These are phyloP conservation scores for Macrosteles quadrilineatus DNA, from an alignment of 1,140 invertebrate genomes.

Conservation along the genomic window DNA sequence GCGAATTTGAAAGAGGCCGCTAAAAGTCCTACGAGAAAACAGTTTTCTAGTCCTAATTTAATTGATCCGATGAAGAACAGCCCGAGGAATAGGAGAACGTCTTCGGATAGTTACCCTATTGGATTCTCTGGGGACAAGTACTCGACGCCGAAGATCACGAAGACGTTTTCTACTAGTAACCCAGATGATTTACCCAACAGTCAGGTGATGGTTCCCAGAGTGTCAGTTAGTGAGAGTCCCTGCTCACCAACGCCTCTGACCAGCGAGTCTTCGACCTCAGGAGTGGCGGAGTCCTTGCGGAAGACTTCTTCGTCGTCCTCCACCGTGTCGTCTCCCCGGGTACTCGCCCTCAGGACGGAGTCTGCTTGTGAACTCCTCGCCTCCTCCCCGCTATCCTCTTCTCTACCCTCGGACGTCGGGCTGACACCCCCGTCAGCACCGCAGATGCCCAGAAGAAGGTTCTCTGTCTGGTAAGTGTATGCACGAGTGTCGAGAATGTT, in stretches of 20 bases:
- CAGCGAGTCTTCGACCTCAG: neutral
- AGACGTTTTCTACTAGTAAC: slow-evolving; percentile 33
- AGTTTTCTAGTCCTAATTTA: slow-evolving; percentile 34
- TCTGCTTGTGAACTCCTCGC: slow-evolving; percentile 43
- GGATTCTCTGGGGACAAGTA: slow-evolving; percentile 16
- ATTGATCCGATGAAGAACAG: slow-evolving; percentile 22
- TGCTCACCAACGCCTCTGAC: slow-evolving; percentile 14
- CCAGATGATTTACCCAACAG: slow-evolving; percentile 30
- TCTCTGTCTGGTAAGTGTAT: slow-evolving; percentile 59
- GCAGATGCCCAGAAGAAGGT: slow-evolving; percentile 47
- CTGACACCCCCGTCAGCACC: slow-evolving; percentile 47
- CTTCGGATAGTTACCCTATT: slow-evolving; percentile 24
- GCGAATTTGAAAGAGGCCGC: slow-evolving; percentile 17
- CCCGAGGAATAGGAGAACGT: slow-evolving; percentile 15
- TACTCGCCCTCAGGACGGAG: slow-evolving; percentile 40
- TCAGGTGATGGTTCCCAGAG: neutral
- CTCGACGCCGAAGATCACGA: slow-evolving; percentile 29
- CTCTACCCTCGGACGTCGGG: slow-evolving; percentile 46
- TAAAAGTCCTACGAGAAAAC: slow-evolving; percentile 33
- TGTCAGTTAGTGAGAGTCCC: slow-evolving; percentile 9
- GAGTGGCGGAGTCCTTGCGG: slow-evolving; percentile 1
- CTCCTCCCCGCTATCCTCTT: slow-evolving; percentile 41
- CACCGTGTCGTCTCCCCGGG: slow-evolving; percentile 33
- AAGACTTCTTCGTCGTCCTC: slow-evolving; percentile 29
- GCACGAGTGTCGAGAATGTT: too few species aligned